Conservation (phyloP, 2,888 invertebrate genomes). For the Ligdia adustata region DNA sequence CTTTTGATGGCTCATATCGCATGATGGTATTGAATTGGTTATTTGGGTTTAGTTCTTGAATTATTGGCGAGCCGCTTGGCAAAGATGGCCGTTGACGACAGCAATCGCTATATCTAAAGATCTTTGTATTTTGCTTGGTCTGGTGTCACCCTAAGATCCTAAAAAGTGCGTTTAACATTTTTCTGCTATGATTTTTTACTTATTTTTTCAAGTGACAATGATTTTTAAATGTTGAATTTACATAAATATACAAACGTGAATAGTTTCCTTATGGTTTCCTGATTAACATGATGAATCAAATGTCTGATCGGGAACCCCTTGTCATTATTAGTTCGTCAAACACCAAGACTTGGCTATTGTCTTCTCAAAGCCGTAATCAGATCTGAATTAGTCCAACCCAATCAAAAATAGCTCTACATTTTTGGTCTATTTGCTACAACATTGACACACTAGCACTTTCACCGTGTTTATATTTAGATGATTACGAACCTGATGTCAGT, state of each 20-base stretch:
- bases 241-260: too few species aligned
- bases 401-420: constrained; percentile 44
- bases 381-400: constrained; percentile 10
- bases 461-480: constrained; percentile 53
- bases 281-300: too few species aligned
- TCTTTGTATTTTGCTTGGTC: too few species aligned
- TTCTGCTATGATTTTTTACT: too few species aligned
- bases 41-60: not conserved
- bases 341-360: constrained; percentile 11
- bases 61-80: constrained; percentile 1
- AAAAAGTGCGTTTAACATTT: too few species aligned
- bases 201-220: too few species aligned
- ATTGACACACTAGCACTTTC: constrained; percentile 71
- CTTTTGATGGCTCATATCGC: not conserved
- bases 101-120: not conserved
- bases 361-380: not conserved
- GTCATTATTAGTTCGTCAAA: constrained; percentile 10
- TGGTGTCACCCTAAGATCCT: too few species aligned
- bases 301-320: too few species aligned
- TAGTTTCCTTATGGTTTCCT: too few species aligned
- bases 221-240: too few species aligned
- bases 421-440: constrained; percentile 55
- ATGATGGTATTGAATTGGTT: not conserved
- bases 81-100: constrained; percentile 17
- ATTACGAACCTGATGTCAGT: constrained; percentile 30